Evolutionary conservation across 2,797 vertebrate species (phyloP).

Genomic region (Moxostoma hubbsi): DNA sequence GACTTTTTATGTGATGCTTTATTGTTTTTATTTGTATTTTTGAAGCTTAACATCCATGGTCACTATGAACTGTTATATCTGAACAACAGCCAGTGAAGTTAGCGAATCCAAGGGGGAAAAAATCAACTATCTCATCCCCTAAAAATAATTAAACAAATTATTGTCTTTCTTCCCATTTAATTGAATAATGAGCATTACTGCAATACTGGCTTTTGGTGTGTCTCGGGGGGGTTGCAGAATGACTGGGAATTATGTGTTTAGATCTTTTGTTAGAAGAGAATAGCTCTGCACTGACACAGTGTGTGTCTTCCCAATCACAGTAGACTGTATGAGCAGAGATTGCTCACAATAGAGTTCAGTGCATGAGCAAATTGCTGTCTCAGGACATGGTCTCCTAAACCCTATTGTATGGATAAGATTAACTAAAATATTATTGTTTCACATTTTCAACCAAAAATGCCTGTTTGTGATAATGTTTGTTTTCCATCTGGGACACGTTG

Average conservation of each 20-base stretch:
- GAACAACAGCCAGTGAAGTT: neutral
- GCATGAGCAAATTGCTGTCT: conserved; percentile 30
- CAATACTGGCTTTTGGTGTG: conserved; percentile 16
- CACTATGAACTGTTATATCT: neutral
- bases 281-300: conserved; percentile 27
- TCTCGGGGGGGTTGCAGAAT: conserved; percentile 27
- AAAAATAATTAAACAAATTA: neutral
- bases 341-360: conserved; percentile 20
- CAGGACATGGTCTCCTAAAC: neutral
- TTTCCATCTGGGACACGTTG: conserved; percentile 35
- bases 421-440: conserved; percentile 29
- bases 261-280: conserved; percentile 40
- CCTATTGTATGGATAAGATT: conserved; percentile 31
- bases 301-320: conserved; percentile 28
- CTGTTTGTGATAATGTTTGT: conserved; percentile 37
- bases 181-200: conserved; percentile 17
- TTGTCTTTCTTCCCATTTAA: neutral
- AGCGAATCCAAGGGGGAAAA: neutral
- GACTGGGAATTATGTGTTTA: conserved; percentile 48
- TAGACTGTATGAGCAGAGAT: conserved; percentile 21
- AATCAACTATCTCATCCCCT: neutral
- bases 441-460: conserved; percentile 21
- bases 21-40: too few relatives aligned
- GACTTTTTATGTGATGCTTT: too few relatives aligned
- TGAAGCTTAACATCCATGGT: too few relatives aligned